A percentile compares a stretch with the other conserved stretches of the same genome.
phyloP scores from a whole-genome alignment of 2,888 invertebrate species.

The Nebria salina region DNA sequence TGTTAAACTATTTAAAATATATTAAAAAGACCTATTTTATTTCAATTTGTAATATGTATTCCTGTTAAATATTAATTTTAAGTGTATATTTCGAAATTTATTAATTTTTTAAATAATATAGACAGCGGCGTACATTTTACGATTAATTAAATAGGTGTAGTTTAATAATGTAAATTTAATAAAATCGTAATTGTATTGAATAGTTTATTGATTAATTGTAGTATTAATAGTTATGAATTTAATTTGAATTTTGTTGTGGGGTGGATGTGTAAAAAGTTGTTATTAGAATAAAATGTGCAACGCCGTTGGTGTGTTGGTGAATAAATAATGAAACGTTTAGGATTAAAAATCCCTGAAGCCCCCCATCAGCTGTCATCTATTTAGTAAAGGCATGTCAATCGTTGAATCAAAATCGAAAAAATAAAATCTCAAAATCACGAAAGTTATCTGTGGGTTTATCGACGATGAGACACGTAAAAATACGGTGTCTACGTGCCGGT shows the following conservation, averaged over 20 bases:
- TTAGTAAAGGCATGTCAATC: constrained; percentile 25
- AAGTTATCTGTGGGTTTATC: constrained; percentile 3
- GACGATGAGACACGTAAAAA: constrained; percentile 32
- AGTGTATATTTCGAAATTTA: not conserved
- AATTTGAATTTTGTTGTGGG: too few relatives aligned
- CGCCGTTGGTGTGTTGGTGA: not conserved
- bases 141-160: not conserved
- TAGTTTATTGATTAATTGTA: too few relatives aligned
- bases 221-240: too few relatives aligned
- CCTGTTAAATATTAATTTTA: not conserved
- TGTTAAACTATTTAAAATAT: not conserved
- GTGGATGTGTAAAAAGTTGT: too few relatives aligned
- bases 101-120: not conserved
- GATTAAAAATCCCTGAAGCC: not conserved
- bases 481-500: constrained; percentile 21
- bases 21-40: not conserved
- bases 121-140: not conserved
- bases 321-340: not conserved
- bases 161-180: too few relatives aligned
- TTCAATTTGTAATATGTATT: too few relatives aligned
- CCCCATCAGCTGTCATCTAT: constrained; percentile 34
- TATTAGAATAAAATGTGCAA: not conserved
- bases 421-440: constrained; percentile 19
- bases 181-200: too few relatives aligned
- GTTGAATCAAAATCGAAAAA: constrained; percentile 21